Conservation (phyloP, 2,888 invertebrate species). For the Brenthis ino region DNA sequence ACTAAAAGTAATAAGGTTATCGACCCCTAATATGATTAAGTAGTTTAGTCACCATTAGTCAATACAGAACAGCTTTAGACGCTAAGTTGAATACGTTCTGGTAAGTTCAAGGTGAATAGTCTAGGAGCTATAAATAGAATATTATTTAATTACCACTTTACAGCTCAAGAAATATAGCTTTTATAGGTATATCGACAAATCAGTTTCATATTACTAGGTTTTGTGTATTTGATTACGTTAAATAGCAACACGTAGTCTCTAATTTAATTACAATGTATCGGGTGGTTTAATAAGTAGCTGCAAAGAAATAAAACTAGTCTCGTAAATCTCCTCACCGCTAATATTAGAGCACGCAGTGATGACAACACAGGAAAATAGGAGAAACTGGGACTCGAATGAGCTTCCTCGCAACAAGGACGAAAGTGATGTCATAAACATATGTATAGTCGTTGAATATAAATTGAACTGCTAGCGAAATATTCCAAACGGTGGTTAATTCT, state of each 20-base stretch:
- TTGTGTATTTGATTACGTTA: slow-evolving; percentile 44
- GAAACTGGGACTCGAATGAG: slow-evolving; percentile 69
- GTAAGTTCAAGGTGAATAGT: slow-evolving; percentile 66
- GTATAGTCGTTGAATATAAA: slow-evolving; percentile 61
- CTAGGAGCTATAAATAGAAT: slow-evolving; percentile 42
- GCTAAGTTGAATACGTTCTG: slow-evolving; percentile 55
- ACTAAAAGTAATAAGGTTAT: slow-evolving; percentile 28
- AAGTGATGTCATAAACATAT: slow-evolving; percentile 70
- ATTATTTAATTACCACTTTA: slow-evolving; percentile 45
- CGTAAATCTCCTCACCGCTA: slow-evolving; percentile 51
- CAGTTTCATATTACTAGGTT: slow-evolving; percentile 1
- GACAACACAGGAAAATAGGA: slow-evolving; percentile 76
- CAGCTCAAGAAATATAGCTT: slow-evolving; percentile 23
- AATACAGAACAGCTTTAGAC: slow-evolving; percentile 42
- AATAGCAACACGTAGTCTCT: slow-evolving; percentile 3
- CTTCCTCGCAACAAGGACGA: slow-evolving; percentile 75
- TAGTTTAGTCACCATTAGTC: slow-evolving; percentile 25
- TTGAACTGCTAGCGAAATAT: slow-evolving; percentile 52
- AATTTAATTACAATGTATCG: slow-evolving; percentile 14
- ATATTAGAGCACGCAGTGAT: slow-evolving; percentile 61
- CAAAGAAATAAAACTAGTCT: not conserved
- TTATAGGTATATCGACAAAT: slow-evolving; percentile 11
- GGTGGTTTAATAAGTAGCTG: not conserved
- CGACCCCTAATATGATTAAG: slow-evolving; percentile 33
- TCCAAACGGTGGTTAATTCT: slow-evolving; percentile 56